Conservation (phyloP, 2,797 vertebrate genomes). For the Protonibea diacanthus region DNA sequence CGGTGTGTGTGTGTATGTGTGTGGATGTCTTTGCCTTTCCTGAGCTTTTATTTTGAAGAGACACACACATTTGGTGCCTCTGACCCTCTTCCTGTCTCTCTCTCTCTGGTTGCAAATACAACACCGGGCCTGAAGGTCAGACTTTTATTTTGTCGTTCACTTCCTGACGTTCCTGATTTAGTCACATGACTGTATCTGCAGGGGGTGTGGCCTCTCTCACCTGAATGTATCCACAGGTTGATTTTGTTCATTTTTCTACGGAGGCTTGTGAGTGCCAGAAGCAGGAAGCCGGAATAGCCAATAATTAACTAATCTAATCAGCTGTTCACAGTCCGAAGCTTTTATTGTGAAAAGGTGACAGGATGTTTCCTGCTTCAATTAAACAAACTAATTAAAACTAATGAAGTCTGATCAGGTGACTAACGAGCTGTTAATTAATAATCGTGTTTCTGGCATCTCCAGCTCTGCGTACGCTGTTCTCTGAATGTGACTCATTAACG, state of each 20-base stretch:
- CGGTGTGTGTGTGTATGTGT: neutral
- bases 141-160: conserved; percentile 35
- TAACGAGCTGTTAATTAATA: too few species aligned
- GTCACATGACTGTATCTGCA: conserved; percentile 26
- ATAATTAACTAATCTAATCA: too few species aligned
- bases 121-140: conserved; percentile 27
- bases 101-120: conserved; percentile 40
- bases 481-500: too few species aligned
- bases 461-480: too few species aligned
- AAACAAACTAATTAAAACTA: too few species aligned
- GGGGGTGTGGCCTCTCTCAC: conserved; percentile 36
- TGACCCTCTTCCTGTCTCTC: neutral
- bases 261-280: conserved; percentile 45
- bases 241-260: neutral
- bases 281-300: too few species aligned
- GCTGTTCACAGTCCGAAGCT: neutral
- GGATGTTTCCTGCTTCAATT: neutral
- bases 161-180: conserved; percentile 33
- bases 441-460: too few species aligned
- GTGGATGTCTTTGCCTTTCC: conserved; percentile 37
- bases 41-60: conserved; percentile 58
- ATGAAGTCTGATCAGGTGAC: too few species aligned
- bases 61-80: neutral
- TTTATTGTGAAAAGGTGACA: neutral
- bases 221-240: neutral